Evolutionary conservation across 2,797 vertebrate species (phyloP).

Genomic region (Ctenosaura bakeri): DNA sequence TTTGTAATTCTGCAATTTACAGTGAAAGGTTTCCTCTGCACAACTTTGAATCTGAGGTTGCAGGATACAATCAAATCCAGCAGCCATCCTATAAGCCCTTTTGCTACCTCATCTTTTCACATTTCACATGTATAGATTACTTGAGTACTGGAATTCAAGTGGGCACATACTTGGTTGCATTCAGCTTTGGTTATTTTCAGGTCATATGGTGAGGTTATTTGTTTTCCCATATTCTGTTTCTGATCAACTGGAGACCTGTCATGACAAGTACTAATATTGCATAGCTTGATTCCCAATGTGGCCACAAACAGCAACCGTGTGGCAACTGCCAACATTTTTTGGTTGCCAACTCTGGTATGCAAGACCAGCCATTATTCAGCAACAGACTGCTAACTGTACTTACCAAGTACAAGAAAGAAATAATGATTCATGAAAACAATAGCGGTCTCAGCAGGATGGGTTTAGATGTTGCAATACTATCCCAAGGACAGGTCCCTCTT

Average conservation of each 20-base stretch:
- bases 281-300: not conserved
- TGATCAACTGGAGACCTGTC: not conserved
- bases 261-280: not conserved
- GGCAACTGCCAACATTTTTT: not conserved
- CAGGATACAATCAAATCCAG: not conserved
- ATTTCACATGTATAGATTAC: not conserved
- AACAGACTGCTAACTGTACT: not conserved
- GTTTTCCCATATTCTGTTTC: not conserved
- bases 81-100: not conserved
- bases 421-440: not conserved
- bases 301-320: not conserved
- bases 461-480: not conserved
- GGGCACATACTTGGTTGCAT: not conserved
- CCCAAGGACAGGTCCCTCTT: not conserved
- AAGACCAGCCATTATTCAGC: not conserved
- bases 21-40: not conserved
- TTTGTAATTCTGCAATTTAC: not conserved
- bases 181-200: not conserved
- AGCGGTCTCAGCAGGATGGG: not conserved
- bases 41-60: not conserved
- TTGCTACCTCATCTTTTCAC: not conserved
- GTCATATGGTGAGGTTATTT: not conserved
- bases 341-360: not conserved
- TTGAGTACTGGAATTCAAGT: not conserved
- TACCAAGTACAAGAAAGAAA: conserved; percentile 50